Conservation (phyloP, 2,797 vertebrate genomes). For the Acanthis flammea region DNA sequence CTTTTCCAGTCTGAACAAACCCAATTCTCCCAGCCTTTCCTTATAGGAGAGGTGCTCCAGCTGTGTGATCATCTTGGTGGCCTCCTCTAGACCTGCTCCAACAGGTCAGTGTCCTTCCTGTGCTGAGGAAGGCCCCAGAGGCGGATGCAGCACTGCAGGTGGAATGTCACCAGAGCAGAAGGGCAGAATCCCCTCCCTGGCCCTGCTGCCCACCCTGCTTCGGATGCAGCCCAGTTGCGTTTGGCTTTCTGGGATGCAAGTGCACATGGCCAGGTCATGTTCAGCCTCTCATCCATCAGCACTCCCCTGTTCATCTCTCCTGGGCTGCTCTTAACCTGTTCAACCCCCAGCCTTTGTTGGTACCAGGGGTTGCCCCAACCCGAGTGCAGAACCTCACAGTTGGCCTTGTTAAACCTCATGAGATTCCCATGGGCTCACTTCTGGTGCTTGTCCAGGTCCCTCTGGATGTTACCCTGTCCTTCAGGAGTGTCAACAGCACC, state of each 20-base stretch:
- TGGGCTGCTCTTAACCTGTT: neutral
- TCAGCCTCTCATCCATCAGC: neutral
- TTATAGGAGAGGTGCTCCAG: neutral
- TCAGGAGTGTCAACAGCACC: neutral
- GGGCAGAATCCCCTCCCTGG: neutral
- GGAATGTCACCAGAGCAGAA: neutral
- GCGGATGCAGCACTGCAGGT: neutral
- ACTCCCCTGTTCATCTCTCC: neutral
- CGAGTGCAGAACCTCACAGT: neutral
- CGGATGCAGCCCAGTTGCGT: neutral
- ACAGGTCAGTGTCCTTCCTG: accelerated
- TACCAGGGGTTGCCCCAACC: accelerated
- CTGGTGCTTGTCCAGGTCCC: neutral
- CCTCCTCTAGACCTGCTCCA: neutral
- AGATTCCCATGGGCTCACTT: neutral
- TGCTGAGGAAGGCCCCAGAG: neutral
- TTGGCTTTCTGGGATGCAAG: neutral
- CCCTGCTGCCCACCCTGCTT: neutral
- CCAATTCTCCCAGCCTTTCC: neutral
- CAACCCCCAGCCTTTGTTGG: neutral
- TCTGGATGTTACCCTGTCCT: neutral
- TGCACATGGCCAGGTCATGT: too few species aligned
- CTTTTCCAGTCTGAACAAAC: neutral
- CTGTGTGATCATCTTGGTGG: neutral
- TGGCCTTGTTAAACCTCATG: neutral